Conservation (phyloP, 2,797 vertebrate species). For the Babyrousa celebensis region DNA sequence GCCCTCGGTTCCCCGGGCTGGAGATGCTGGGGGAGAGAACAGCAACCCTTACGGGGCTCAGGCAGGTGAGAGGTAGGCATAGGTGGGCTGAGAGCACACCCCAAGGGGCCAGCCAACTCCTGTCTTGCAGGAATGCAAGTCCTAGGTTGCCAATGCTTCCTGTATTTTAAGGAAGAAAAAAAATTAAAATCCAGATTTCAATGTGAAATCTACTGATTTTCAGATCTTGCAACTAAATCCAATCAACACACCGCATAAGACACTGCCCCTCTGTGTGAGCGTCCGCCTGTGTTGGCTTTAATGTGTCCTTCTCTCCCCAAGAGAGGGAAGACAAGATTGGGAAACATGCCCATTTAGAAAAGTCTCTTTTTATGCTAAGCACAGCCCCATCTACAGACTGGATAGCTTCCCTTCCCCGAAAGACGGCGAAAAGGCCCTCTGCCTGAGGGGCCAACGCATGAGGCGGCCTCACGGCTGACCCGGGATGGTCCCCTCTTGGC, state of each 20-base stretch:
- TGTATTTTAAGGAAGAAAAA: not conserved
- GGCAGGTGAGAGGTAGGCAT: not conserved
- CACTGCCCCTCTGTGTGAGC: accelerated
- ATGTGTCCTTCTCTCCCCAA: not conserved
- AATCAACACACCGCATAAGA: not conserved
- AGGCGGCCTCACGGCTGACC: not conserved
- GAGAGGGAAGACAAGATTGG: not conserved
- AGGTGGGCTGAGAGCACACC: not conserved
- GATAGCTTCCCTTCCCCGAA: not conserved
- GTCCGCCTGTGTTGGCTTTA: not conserved
- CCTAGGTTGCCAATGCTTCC: not conserved
- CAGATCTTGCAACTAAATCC: not conserved
- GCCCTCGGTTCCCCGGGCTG: not conserved
- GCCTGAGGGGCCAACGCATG: no score
- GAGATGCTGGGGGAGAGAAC: not conserved
- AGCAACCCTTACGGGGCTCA: not conserved
- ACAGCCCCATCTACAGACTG: not conserved
- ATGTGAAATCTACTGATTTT: not conserved
- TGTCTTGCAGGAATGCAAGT: not conserved
- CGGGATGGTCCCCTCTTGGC: not conserved
- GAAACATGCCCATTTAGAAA: not conserved
- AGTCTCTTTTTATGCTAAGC: not conserved
- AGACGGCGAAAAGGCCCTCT: not conserved
- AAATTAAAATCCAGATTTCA: slow-evolving; percentile 1
- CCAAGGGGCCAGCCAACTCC: not conserved